Evolutionary conservation across 2,797 vertebrate species (phyloP), one percentile per base, ranked within the genome.

Genomic region (Parotocinclus haroldoi): DNA sequence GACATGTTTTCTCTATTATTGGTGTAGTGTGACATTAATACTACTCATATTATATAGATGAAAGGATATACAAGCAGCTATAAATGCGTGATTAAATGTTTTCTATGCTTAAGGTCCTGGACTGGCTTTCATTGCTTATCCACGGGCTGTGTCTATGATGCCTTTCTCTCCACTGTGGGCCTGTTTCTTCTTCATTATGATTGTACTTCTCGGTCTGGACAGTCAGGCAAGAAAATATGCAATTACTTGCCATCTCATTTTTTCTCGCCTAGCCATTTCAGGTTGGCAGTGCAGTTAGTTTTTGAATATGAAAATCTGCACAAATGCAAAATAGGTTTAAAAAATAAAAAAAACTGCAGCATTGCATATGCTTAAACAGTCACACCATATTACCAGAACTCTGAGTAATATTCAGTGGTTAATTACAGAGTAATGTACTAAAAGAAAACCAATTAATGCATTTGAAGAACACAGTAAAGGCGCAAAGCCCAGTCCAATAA

Each of bases 171-270:
- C 96, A 0, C 85, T 99, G 7, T 98, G 96, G 96, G 93, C 96
- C 1, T 95, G 92, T 81, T 99, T 87, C 85, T 99, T 99, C 88
- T 98, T 99, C 84, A 84, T 97, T 78, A 98, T 98, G 96, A 89
- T 99, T 1, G 92, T 95, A 57, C 90, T 99, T 45, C 87, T 99
- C 81, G 96, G 96, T 57, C 85, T 99, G 79, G 96, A 99, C 81
- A 99, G 96, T 80, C 95, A 99, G 90, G 96, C 96, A 88, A 76
- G 18, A 13, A 7, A 12, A 3, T 0, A 48, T 48, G 12, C 7
- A 12, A 37, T 10, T 36, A 37, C 3, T 48, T 27, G 27, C 5
- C 27, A 27, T 27, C 27, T 27, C 27, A 27, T 27, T 27, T 27
- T 2, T 2, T 27, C 27, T 27, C 27, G 5, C 5, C 27, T 27